These are phyloP conservation scores for Helleia helle DNA, from an alignment of 2,888 invertebrate species.

Conservation along the genomic window DNA sequence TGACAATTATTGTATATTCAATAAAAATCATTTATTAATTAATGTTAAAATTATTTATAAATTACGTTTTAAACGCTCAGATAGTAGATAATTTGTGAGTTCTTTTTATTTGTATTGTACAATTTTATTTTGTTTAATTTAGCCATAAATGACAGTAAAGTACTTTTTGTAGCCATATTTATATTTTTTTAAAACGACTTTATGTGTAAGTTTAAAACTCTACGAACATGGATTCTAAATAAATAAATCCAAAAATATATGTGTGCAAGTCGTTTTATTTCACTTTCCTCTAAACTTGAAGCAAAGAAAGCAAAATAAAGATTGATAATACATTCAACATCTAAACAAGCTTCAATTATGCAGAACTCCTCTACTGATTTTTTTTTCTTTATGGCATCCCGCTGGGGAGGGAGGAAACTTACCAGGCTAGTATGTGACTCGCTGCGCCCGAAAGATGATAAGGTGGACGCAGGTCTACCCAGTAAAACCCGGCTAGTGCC, in stretches of 20 bases:
- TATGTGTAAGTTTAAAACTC: slow-evolving; percentile 67
- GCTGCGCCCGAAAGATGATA: too few species aligned
- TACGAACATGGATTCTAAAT: slow-evolving; percentile 70
- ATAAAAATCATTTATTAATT: slow-evolving; percentile 46
- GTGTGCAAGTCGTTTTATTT: slow-evolving; percentile 27
- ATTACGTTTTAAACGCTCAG: slow-evolving; percentile 54
- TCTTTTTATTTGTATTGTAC: slow-evolving; percentile 46
- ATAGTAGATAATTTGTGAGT: slow-evolving; percentile 34
- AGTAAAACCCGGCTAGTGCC: too few species aligned
- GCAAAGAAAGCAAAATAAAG: too few species aligned
- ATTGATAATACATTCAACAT: neutral
- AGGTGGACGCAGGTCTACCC: too few species aligned
- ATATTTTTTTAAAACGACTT: slow-evolving; percentile 66
- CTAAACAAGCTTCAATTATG: too few species aligned
- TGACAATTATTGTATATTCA: slow-evolving; percentile 62
- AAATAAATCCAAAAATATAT: slow-evolving; percentile 59
- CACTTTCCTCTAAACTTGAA: neutral
- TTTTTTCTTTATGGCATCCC: too few species aligned
- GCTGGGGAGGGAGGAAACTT: too few species aligned
- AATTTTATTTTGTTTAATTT: slow-evolving; percentile 40
- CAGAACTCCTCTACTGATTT: too few species aligned
- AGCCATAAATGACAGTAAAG: slow-evolving; percentile 47
- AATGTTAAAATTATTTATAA: slow-evolving; percentile 62
- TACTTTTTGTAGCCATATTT: slow-evolving; percentile 67
- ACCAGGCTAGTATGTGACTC: too few species aligned